Evolutionary conservation across 2,797 vertebrate species (phyloP).

Genomic region (Enteromius mattozi): DNA sequence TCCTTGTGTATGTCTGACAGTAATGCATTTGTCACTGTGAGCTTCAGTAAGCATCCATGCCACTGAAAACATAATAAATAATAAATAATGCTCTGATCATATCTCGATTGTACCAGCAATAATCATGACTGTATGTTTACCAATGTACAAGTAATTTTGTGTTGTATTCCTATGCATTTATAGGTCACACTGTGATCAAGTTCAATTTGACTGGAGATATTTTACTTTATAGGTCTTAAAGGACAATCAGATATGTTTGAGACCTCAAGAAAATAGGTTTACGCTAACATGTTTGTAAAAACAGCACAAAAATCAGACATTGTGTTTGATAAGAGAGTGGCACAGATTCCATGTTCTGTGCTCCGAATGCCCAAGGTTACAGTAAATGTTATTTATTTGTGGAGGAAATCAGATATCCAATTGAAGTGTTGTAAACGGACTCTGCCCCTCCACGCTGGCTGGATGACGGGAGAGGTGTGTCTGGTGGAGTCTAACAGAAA

Average conservation of each 20-base stretch:
- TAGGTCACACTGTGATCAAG: not conserved
- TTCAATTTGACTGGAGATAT: not conserved
- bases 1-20: not conserved
- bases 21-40: not conserved
- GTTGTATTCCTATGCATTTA: not conserved
- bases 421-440: slow-evolving; percentile 50
- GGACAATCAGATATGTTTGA: not conserved
- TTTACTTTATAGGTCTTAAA: not conserved
- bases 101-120: not conserved
- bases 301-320: not conserved
- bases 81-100: not conserved
- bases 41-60: not conserved
- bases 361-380: not conserved
- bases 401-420: slow-evolving; percentile 23
- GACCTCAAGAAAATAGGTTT: not conserved
- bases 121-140: not conserved
- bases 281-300: not conserved
- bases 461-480: slow-evolving; percentile 29
- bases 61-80: not conserved
- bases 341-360: not conserved
- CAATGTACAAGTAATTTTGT: not conserved
- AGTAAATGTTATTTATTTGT: slow-evolving; percentile 8
- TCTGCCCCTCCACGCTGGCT: slow-evolving; percentile 63
- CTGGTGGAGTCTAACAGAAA: slow-evolving; percentile 16
- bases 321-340: not conserved